Conservation (phyloP, 2,113 vertebrate genomes). For the Oryzias celebensis region DNA sequence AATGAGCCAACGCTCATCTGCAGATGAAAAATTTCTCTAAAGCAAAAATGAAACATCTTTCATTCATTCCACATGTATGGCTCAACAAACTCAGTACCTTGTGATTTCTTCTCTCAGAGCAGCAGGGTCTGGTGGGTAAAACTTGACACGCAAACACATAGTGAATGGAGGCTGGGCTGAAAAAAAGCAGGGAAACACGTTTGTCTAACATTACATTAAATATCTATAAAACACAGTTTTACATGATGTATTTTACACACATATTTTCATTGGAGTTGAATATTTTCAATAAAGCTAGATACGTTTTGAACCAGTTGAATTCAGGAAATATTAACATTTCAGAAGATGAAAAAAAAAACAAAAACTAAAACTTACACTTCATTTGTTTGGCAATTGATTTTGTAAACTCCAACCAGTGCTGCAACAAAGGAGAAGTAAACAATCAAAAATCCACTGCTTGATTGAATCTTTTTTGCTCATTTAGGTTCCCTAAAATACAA, state of each 20-base stretch:
- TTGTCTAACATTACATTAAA: not conserved
- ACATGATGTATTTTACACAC: not conserved
- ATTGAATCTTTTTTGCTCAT: slow-evolving; percentile 29
- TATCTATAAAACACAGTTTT: not conserved
- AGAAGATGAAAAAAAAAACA: not conserved
- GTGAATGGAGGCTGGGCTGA: slow-evolving; percentile 96
- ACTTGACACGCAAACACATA: slow-evolving; percentile 98
- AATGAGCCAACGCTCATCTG: too few species aligned
- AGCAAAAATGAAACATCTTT: too few species aligned
- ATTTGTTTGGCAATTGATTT: slow-evolving; percentile 97
- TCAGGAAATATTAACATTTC: not conserved
- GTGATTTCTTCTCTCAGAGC: slow-evolving; percentile 98
- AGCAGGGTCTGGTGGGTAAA: slow-evolving; percentile 94
- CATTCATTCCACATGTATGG: too few species aligned
- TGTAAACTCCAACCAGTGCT: slow-evolving; percentile 98
- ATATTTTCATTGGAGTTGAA: not conserved
- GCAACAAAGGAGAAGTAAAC: slow-evolving; percentile 53
- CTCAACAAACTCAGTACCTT: slow-evolving; percentile 78
- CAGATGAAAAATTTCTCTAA: too few species aligned
- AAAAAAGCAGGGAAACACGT: slow-evolving; percentile 6
- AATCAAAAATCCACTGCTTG: not conserved
- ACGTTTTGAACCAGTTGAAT: not conserved
- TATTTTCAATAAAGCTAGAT: not conserved
- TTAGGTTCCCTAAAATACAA: slow-evolving; percentile 31
- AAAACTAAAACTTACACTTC: slow-evolving; percentile 85